Evolutionary conservation across 2,888 invertebrate genomes (phyloP).

Genomic region (Callyntrura guangdongensis): DNA sequence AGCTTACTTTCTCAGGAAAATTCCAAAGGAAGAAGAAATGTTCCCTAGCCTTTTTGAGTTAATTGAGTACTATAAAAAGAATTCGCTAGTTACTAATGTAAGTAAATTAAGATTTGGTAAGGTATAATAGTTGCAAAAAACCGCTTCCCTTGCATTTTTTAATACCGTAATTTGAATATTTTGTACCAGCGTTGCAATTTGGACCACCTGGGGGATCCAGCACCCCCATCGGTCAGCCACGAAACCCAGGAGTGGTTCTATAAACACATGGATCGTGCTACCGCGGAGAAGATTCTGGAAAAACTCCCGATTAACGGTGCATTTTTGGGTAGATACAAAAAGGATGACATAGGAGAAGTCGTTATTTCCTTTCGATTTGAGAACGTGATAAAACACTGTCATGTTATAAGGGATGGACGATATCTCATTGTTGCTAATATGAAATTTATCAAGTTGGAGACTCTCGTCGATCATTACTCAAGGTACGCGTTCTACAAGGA

Average conservation of each 20-base stretch:
- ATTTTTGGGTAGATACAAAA: constrained; percentile 79
- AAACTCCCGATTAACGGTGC: constrained; percentile 78
- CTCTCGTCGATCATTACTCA: constrained; percentile 40
- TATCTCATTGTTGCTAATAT: constrained; percentile 36
- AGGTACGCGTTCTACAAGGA: constrained; percentile 50
- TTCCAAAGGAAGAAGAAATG: constrained; percentile 1
- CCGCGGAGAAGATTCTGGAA: constrained; percentile 77
- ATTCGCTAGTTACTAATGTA: constrained; percentile 24
- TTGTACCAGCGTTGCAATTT: constrained; percentile 62
- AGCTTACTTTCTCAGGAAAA: constrained; percentile 20
- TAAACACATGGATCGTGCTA: constrained; percentile 61
- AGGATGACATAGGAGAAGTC: constrained; percentile 30
- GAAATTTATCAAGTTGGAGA: constrained; percentile 42
- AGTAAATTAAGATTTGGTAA: neutral
- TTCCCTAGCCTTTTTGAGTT: constrained; percentile 54
- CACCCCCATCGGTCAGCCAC: constrained; percentile 59
- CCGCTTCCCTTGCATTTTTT: constrained; percentile 16
- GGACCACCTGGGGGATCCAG: constrained; percentile 55
- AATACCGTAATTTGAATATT: too few relatives aligned
- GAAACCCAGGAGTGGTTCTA: constrained; percentile 79
- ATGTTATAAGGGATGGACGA: constrained; percentile 36
- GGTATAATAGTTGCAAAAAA: too few relatives aligned
- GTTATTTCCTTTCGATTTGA: constrained; percentile 74
- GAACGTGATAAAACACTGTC: constrained; percentile 57
- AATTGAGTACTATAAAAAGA: constrained; percentile 21